Conservation (phyloP, 2,888 invertebrate species). For the Phyto melanocephala region DNA sequence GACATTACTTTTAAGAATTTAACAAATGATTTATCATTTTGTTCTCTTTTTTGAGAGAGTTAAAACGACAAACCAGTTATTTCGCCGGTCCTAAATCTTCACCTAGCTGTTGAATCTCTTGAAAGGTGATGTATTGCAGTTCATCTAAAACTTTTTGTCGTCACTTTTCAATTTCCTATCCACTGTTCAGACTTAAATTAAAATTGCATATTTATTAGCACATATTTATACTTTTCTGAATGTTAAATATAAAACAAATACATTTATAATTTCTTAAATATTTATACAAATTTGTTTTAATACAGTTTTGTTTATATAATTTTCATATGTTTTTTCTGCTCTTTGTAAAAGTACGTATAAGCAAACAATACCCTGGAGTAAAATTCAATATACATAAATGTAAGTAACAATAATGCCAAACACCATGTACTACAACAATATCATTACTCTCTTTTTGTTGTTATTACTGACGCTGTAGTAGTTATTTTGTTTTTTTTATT, state of each 20-base stretch:
- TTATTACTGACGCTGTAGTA: not conserved
- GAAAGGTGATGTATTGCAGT: no score
- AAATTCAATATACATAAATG: slow-evolving; percentile 51
- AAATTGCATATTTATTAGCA: not conserved
- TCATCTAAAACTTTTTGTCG: no score
- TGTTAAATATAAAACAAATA: slow-evolving; percentile 6
- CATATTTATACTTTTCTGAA: not conserved
- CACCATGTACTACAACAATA: slow-evolving; percentile 42
- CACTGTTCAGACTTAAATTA: slow-evolving; percentile 9
- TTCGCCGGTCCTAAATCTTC: no score
- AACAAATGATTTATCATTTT: no score
- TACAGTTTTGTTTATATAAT: no score
- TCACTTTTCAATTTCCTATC: no score
- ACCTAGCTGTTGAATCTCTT: no score
- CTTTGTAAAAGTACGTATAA: slow-evolving; percentile 25
- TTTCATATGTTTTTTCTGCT: not conserved
- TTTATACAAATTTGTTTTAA: not conserved
- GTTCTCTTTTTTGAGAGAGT: no score
- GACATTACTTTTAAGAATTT: no score
- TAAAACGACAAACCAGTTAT: no score
- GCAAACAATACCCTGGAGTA: slow-evolving; percentile 52
- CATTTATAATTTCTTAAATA: slow-evolving; percentile 2
- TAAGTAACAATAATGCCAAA: slow-evolving; percentile 45
- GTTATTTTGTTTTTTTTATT: not conserved
- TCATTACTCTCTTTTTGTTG: slow-evolving; percentile 7